These are phyloP conservation scores for Eumerus sabulonum DNA, from an alignment of 2,888 invertebrate genomes.

Conservation along the genomic window DNA sequence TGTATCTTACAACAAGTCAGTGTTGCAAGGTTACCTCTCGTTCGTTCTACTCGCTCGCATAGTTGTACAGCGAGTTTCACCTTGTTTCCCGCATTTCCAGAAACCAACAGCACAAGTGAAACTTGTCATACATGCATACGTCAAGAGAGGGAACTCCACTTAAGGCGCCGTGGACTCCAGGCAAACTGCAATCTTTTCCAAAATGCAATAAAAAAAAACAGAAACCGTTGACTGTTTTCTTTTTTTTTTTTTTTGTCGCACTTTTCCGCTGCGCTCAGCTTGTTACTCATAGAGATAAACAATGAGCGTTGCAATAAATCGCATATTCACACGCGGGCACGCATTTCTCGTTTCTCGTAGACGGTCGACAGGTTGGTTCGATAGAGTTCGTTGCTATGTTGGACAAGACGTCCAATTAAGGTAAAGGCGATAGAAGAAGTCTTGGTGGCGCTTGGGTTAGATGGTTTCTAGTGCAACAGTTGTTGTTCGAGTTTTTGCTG, in stretches of 20 bases:
- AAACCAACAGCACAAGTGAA: constrained; percentile 5
- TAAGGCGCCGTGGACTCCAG: no score
- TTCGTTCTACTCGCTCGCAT: background rate
- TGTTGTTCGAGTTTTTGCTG: constrained; percentile 16
- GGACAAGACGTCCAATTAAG: no score
- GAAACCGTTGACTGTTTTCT: constrained; percentile 1
- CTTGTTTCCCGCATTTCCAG: constrained; percentile 22
- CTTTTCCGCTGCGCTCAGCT: constrained; percentile 7
- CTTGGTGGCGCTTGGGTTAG: background rate
- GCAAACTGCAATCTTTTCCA: constrained; percentile 12
- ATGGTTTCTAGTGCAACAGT: background rate
- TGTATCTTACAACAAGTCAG: background rate
- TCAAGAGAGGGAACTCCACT: no score
- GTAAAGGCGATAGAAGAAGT: no score
- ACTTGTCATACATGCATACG: constrained; percentile 1
- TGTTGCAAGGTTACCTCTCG: constrained; percentile 11
- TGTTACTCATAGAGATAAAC: constrained; percentile 20
- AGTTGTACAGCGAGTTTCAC: constrained; percentile 4
- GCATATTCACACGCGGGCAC: constrained; percentile 25
- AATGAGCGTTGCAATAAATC: constrained; percentile 24
- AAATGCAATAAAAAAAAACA: background rate
- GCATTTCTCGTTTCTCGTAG: no score
- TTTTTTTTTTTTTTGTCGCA: background rate
- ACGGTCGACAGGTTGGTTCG: no score
- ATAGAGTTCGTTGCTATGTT: no score